Conservation (phyloP, 2,113 vertebrate species). For the Oryctolagus cuniculus region DNA sequence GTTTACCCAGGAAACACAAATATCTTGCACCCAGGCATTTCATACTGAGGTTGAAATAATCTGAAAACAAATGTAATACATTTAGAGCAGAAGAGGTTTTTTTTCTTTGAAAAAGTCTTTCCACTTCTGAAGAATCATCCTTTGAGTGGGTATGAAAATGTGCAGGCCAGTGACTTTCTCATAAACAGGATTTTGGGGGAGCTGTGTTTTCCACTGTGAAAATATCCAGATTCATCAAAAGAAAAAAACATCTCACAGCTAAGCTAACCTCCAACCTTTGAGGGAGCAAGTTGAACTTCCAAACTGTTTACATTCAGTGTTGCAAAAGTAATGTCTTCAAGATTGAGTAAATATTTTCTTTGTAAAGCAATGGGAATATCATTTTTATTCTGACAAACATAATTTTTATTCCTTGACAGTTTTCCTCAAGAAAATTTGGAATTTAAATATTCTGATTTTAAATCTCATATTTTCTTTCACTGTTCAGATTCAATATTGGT, state of each 20-base stretch:
- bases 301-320: constrained; percentile 30
- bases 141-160: constrained; percentile 1
- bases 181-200: constrained; percentile 40
- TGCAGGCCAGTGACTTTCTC: not conserved
- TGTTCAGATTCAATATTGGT: too few relatives aligned
- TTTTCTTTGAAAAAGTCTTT: constrained; percentile 12
- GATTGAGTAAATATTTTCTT: constrained; percentile 49
- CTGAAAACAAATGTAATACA: constrained; percentile 35
- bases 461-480: too few relatives aligned
- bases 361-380: constrained; percentile 25
- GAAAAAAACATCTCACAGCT: constrained; percentile 2
- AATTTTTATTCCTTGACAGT: not conserved
- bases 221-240: not conserved
- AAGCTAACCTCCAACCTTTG: not conserved
- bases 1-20: constrained; percentile 12
- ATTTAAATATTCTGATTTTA: not conserved
- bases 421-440: not conserved
- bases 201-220: constrained; percentile 24
- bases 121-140: constrained; percentile 35
- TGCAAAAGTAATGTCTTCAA: not conserved
- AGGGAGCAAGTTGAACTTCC: not conserved
- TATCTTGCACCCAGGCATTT: not conserved
- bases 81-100: not conserved
- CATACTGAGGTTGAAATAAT: not conserved
- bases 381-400: constrained; percentile 54